Conservation (phyloP, 2,113 vertebrate species). For the Eleginops maclovinus region DNA sequence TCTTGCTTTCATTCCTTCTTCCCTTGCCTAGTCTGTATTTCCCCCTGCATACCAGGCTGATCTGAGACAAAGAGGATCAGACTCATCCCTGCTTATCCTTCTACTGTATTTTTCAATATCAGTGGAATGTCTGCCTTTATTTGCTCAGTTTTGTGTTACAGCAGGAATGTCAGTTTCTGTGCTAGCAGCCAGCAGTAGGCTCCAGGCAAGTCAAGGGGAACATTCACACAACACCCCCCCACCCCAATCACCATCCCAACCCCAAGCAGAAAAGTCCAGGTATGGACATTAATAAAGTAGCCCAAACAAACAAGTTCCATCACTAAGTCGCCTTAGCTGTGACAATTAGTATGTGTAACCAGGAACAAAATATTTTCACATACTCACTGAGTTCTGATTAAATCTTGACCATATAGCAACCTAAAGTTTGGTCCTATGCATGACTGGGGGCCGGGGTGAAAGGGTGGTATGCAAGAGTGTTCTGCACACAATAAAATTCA, state of each 20-base stretch:
- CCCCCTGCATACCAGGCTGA: conserved; percentile 48
- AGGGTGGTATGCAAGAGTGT: conserved; percentile 6
- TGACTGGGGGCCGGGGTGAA: conserved; percentile 16
- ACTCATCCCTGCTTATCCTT: conserved; percentile 75
- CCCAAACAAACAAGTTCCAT: conserved; percentile 26
- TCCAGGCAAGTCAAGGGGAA: conserved; percentile 49
- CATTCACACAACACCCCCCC: conserved; percentile 17
- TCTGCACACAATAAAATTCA: conserved; percentile 52
- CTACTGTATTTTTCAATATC: conserved; percentile 79
- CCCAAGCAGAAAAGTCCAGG: conserved; percentile 7
- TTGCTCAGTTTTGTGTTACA: conserved; percentile 67
- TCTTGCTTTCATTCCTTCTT: conserved; percentile 20
- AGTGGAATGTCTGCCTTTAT: conserved; percentile 78
- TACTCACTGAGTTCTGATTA: conserved; percentile 32
- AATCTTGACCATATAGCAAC: conserved; percentile 5
- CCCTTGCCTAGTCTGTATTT: conserved; percentile 43
- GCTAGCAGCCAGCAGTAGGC: conserved; percentile 37
- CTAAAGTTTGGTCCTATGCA: conserved; percentile 4
- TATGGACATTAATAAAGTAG: conserved; percentile 35
- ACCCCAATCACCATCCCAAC: neutral
- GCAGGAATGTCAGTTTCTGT: conserved; percentile 62
- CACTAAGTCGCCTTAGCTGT: conserved; percentile 20
- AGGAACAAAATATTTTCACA: conserved; percentile 35
- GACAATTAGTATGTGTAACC: conserved; percentile 16
- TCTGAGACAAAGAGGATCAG: conserved; percentile 68